Conservation (phyloP, 2,113 vertebrate genomes). For the Corydoras sp. region DNA sequence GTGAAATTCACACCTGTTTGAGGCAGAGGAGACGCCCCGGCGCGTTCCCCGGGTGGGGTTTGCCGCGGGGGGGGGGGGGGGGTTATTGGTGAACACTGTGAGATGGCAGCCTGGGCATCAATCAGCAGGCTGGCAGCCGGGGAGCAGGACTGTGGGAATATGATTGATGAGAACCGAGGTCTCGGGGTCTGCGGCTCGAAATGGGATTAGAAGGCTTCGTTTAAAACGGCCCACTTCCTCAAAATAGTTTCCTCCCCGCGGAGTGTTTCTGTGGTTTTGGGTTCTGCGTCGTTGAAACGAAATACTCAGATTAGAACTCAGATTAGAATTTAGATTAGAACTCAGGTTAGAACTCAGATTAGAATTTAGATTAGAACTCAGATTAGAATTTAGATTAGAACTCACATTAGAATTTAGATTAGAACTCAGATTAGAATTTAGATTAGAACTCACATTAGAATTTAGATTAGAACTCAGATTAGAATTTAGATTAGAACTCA, state of each 20-base stretch:
- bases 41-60: slow-evolving; percentile 11
- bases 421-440: too few species aligned
- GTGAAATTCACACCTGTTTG: slow-evolving; percentile 60
- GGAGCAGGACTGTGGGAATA: slow-evolving; percentile 21
- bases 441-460: too few species aligned
- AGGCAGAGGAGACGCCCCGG: slow-evolving; percentile 19
- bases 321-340: too few species aligned
- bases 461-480: too few species aligned
- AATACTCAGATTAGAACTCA: too few species aligned
- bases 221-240: slow-evolving; percentile 2
- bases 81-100: slow-evolving; percentile 32
- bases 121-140: slow-evolving; percentile 53
- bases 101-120: slow-evolving; percentile 55
- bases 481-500: too few species aligned
- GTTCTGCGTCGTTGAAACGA: too few species aligned
- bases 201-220: slow-evolving; percentile 14
- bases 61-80: slow-evolving; percentile 2
- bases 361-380: too few species aligned
- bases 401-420: too few species aligned
- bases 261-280: too few species aligned
- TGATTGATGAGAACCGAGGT: slow-evolving; percentile 27
- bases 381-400: too few species aligned
- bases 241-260: neutral
- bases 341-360: too few species aligned
- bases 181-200: slow-evolving; percentile 13